Conservation (phyloP, 2,113 vertebrate genomes). For the Trinectes maculatus region DNA sequence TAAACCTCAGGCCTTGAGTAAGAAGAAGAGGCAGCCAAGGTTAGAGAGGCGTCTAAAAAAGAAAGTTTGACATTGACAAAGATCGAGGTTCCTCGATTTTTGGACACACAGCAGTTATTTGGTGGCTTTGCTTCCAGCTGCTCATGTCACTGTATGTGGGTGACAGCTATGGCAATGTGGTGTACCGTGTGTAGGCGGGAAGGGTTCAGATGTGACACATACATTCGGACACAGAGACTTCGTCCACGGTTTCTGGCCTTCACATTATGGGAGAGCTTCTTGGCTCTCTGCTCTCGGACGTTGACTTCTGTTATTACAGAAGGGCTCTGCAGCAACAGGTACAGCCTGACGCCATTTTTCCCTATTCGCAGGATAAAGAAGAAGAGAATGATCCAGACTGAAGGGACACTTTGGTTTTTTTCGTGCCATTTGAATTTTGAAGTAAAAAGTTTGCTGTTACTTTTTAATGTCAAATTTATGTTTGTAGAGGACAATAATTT, state of each 20-base stretch:
- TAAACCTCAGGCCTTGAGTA: slow-evolving; percentile 15
- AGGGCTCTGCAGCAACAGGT: slow-evolving; percentile 38
- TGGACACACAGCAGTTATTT: slow-evolving; percentile 40
- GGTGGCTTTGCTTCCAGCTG: slow-evolving; percentile 35
- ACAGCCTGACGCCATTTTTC: too few species aligned
- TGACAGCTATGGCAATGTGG: slow-evolving; percentile 28
- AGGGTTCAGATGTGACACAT: slow-evolving; percentile 5
- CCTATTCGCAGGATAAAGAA: background rate
- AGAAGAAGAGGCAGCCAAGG: slow-evolving; percentile 36
- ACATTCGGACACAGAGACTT: slow-evolving; percentile 31
- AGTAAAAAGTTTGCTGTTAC: too few species aligned
- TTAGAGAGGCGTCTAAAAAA: slow-evolving; percentile 39
- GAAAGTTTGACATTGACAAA: slow-evolving; percentile 55
- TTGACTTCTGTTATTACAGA: slow-evolving; percentile 51
- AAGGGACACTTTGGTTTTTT: background rate
- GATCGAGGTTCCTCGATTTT: slow-evolving; percentile 24
- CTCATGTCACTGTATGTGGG: slow-evolving; percentile 13
- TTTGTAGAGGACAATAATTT: too few species aligned
- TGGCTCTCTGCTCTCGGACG: slow-evolving; percentile 43
- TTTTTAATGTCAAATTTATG: too few species aligned
- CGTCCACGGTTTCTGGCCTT: slow-evolving; percentile 4
- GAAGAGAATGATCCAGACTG: slow-evolving; percentile 9
- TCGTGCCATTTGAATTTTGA: too few species aligned
- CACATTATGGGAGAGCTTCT: slow-evolving; percentile 55
- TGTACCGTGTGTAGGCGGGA: background rate